phyloP scores from a whole-genome alignment of 2,113 vertebrate species.

The Cyanoliseus patagonus region DNA sequence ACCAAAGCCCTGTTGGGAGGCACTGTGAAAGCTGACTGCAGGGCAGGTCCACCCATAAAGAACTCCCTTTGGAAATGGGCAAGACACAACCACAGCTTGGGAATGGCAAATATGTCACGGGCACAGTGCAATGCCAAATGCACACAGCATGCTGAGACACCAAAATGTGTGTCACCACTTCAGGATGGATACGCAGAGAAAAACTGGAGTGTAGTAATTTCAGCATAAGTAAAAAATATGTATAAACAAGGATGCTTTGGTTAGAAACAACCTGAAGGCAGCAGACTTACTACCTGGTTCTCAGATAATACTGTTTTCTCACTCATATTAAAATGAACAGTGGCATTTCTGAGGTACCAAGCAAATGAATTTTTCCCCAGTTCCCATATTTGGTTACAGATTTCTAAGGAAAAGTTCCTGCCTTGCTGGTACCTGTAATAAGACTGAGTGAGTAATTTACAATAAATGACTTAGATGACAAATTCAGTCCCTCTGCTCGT shows the following conservation, averaged over 20 bases:
- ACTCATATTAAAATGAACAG: neutral
- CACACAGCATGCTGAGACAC: rapidly evolving
- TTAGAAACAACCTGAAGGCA: neutral
- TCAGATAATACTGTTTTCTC: neutral
- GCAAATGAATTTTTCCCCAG: neutral
- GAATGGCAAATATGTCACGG: rapidly evolving
- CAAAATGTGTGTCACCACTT: neutral
- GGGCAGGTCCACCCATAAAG: rapidly evolving
- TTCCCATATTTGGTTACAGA: neutral
- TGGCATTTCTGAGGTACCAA: neutral
- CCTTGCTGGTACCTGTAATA: neutral
- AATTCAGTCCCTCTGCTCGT: neutral
- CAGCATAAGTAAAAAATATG: neutral
- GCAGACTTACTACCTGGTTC: neutral
- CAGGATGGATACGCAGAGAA: rapidly evolving
- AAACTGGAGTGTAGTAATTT: neutral
- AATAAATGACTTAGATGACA: neutral
- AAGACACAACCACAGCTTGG: rapidly evolving
- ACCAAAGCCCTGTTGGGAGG: neutral
- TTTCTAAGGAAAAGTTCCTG: neutral
- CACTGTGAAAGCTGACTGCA: neutral
- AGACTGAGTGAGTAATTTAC: neutral
- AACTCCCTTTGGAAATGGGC: neutral
- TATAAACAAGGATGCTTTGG: neutral
- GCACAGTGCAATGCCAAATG: rapidly evolving